Evolutionary conservation across 1,140 invertebrate genomes (phyloP).

Genomic region (Trichoplusia ni): DNA sequence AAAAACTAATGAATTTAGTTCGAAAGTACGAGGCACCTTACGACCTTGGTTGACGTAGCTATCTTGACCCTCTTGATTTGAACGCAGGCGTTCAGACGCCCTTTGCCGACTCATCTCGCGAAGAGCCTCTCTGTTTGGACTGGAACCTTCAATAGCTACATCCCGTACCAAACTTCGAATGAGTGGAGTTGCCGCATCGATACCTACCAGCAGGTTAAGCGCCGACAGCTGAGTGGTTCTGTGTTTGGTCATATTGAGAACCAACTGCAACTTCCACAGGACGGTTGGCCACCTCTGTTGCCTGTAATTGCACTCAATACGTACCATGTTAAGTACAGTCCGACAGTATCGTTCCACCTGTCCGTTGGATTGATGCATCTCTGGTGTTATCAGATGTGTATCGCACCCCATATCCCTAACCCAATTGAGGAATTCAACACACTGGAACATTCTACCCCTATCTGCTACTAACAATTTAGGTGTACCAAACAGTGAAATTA

Average conservation of each 20-base stretch:
- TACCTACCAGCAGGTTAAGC: conserved; percentile 9
- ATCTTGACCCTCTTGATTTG: conserved; percentile 9
- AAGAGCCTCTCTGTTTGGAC: conserved; percentile 15
- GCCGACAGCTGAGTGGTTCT: conserved; percentile 19
- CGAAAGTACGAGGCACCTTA: not conserved
- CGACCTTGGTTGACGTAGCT: not conserved
- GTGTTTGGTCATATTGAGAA: conserved; percentile 31
- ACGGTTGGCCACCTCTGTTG: too few species aligned
- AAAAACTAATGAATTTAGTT: conserved; percentile 14
- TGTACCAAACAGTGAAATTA: conserved; percentile 22
- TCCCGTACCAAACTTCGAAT: conserved; percentile 9
- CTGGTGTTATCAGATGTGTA: conserved; percentile 31
- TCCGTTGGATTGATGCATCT: conserved; percentile 42
- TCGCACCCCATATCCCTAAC: not conserved
- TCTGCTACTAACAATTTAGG: conserved; percentile 21
- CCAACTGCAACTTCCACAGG: too few species aligned
- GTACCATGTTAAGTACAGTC: conserved; percentile 41
- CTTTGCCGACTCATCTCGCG: conserved; percentile 3
- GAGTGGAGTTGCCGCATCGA: conserved; percentile 24
- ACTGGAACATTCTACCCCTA: not conserved
- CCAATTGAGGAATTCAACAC: not conserved
- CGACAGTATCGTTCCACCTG: conserved; percentile 44
- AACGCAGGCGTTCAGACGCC: not conserved
- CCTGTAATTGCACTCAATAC: too few species aligned
- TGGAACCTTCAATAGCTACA: conserved; percentile 19